Evolutionary conservation across 92 coral and sea anemone species (phyloP), one percentile per base, ranked within the genome.

Genomic region (Phymanthus crucifer): DNA sequence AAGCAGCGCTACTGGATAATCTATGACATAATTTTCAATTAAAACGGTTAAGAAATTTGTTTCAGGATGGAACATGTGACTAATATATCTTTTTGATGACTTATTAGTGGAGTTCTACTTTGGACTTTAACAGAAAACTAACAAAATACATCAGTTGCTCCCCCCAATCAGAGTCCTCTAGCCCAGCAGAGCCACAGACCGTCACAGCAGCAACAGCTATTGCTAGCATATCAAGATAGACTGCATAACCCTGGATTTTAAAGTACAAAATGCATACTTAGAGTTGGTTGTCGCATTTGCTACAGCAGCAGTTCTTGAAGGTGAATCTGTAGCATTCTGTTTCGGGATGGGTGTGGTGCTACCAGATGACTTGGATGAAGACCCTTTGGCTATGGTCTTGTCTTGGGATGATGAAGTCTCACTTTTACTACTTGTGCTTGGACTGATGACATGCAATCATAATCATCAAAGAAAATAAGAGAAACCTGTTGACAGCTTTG

Each of bases 281-380:
- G 76, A 11, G 35, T 61, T 77, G 26, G 75, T 69, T 0, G 90
- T 54, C 23, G 92, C 27, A 71, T 66, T 86, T 0, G 80, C 21
- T 74, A 65, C 86, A 33, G 79, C 57, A 7, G 64, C 64, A 54
- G 68, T 80, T 67, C 92, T 83, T 66, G 90, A 64, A 6, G 97
- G 94, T 10, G 97, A 91, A 27, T 91, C 97, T 10, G 86, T 81
- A 21, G 77, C 50, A 7, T 76, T 61, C 27, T 92, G 84, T 29
- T 82, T 83, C 14, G 89, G 92, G 66, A 88, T 93, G 61, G 99
- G 98, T 72, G 99, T 93, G 86, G 94, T 89, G 46, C 88, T 87
- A 17, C 94, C 97, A 5, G 97, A 93, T 24, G 83, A 18, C 61
- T 65, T 76, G 38, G 97, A 75, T 61, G 90, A 76, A 45, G 85